Percentiles rank a stretch among this genome's conserved stretches.
phyloP scores from a whole-genome alignment of 2,797 vertebrate genomes.

The Anguilla marmorata region DNA sequence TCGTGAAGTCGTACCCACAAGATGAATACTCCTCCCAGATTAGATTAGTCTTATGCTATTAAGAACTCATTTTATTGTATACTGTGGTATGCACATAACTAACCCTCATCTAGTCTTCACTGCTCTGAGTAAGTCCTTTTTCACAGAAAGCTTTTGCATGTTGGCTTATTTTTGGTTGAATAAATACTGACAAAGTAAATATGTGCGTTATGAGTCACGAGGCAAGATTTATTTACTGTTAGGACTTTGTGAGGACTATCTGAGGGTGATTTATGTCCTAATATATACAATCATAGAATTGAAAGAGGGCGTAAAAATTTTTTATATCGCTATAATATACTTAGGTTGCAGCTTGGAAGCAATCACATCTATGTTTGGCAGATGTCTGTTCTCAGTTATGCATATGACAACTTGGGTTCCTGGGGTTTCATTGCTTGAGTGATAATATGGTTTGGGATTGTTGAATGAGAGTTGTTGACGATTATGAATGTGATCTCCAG shows the following conservation, averaged over 20 bases:
- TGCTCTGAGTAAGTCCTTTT: too few species aligned
- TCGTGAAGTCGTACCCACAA: neutral
- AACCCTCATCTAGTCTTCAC: too few species aligned
- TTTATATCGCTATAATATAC: too few species aligned
- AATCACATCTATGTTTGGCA: neutral
- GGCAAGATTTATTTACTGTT: too few species aligned
- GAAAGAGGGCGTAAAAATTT: too few species aligned
- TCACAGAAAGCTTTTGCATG: too few species aligned
- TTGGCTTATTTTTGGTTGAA: too few species aligned
- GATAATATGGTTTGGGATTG: neutral
- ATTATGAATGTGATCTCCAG: neutral
- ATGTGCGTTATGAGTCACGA: too few species aligned
- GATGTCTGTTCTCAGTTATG: neutral
- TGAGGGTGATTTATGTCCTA: too few species aligned
- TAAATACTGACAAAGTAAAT: too few species aligned
- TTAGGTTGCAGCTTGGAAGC: neutral
- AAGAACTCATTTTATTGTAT: neutral
- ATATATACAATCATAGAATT: too few species aligned
- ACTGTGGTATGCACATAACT: neutral
- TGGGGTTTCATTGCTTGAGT: neutral
- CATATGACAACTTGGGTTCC: neutral
- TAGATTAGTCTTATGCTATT: neutral
- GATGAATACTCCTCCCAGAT: conserved; percentile 7
- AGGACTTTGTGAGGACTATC: too few species aligned
- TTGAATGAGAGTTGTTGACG: neutral